A percentile compares a stretch with the other conserved stretches of the same genome.
phyloP scores from a whole-genome alignment of 2,888 invertebrate genomes.

The Slavum lentiscoides region DNA sequence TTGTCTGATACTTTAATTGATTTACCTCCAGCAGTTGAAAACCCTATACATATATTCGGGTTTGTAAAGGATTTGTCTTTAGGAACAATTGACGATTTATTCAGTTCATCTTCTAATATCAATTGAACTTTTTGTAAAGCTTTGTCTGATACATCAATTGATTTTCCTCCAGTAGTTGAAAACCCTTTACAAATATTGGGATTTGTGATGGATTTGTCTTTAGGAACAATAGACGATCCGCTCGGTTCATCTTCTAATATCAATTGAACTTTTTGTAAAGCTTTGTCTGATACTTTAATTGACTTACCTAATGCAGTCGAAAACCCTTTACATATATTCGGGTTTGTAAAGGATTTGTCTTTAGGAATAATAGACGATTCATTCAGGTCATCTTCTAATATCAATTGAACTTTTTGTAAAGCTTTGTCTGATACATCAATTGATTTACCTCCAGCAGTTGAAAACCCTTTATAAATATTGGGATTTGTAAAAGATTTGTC shows the following conservation, averaged over 20 bases:
- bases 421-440: conserved; percentile 24
- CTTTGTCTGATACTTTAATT: neutral
- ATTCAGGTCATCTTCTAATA: too few relatives aligned
- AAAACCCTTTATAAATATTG: conserved; percentile 19
- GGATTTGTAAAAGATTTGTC: neutral
- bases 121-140: conserved; percentile 4
- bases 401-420: neutral
- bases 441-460: conserved; percentile 37
- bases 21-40: conserved; percentile 51
- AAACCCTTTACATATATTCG: neutral
- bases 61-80: neutral
- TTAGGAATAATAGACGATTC: too few relatives aligned
- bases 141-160: conserved; percentile 11
- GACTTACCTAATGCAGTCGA: neutral
- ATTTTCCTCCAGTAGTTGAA: conserved; percentile 39
- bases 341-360: neutral
- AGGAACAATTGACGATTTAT: too few relatives aligned
- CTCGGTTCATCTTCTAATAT: too few relatives aligned
- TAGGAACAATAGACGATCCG: too few relatives aligned
- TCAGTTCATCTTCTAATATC: conserved; percentile 7
- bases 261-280: neutral
- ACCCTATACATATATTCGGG: conserved; percentile 2
- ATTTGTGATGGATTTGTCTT: too few relatives aligned
- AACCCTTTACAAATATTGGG: too few relatives aligned
- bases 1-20: conserved; percentile 24